Evolutionary conservation across 2,888 invertebrate species (phyloP).

Genomic region (Ecdyonurus torrentis): DNA sequence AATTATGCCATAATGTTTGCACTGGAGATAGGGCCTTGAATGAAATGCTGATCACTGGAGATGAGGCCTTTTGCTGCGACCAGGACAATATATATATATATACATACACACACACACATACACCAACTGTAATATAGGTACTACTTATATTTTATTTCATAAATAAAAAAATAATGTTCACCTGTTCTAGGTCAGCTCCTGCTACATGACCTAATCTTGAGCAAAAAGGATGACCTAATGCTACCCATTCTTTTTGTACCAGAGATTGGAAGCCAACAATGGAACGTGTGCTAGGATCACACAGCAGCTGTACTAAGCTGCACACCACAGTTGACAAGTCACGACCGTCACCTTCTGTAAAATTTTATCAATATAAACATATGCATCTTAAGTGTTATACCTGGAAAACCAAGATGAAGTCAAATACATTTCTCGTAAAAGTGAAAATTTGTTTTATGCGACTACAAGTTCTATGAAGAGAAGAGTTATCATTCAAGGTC

Average conservation of each 20-base stretch:
- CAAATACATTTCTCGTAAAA: neutral
- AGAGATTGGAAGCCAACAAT: conserved; percentile 76
- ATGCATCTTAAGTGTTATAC: neutral
- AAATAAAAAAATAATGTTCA: conserved; percentile 10
- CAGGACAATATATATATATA: conserved; percentile 3
- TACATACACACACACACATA: neutral
- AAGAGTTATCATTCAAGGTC: too few species aligned
- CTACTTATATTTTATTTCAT: neutral
- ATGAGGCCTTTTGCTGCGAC: too few species aligned
- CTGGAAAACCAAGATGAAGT: neutral
- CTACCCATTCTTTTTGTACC: conserved; percentile 89
- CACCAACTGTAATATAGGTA: too few species aligned
- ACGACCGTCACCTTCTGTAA: conserved; percentile 55
- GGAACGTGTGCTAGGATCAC: conserved; percentile 71
- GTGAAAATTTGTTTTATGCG: conserved; percentile 17
- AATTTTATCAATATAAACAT: conserved; percentile 7
- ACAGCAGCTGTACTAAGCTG: conserved; percentile 66
- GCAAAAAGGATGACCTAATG: conserved; percentile 79
- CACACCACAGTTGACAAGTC: conserved; percentile 80
- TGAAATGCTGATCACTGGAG: too few species aligned
- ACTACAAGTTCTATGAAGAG: conserved; percentile 23
- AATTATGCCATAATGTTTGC: too few species aligned
- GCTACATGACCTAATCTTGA: conserved; percentile 24
- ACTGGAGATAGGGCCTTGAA: too few species aligned
- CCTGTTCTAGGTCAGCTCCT: conserved; percentile 18